Base-by-base conservation (phyloP, 53 echinoderm and acorn worm species). In the Paracentrotus lividus region DNA sequence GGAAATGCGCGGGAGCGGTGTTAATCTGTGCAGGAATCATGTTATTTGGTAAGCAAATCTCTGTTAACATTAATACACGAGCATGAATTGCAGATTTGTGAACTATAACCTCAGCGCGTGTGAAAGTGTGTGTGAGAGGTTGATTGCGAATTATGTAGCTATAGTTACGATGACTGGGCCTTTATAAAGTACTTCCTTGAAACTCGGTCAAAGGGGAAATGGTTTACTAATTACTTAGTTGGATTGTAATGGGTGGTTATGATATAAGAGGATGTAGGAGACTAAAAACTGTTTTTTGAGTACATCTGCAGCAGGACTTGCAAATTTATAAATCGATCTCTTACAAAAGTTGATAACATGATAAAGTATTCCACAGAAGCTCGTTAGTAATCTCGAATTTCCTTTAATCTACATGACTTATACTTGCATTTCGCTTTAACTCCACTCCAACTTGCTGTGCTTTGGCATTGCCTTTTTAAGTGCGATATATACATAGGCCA, bases 21-120 rank as follows among this genome's bases (percentile, higher is more conserved):
- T 18, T 90, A 90, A 90, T 90, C 90, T 90, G 31, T 27, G 34
- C 53, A 7, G 90, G 90, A 69, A 90, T 90, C 75, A 49, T 90
- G 68, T 53, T 90, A 27, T 90, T 72, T 42, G 90, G 90, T 90
- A 72, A 90, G 90, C 43, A 89, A n/a, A 42, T 38, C 55, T 47
- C 26, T 21, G 81, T 26, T 5, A 47, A 81, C 81, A 81, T 81
- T 81, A 43, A 81, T n/a, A n/a, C n/a, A 45, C 2, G 3, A 26
- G 47, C 47, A 81, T 81, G 49, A 81, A 81, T 47, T 47, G 24
- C 6, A 42, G 76, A 76, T 76, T 76, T 76, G 5, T 7, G 38
- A 36, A 76, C 36, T 10, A 16, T 18, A 81, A 26, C 81, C 81
- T 8, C 49, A 26, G 45, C n/a, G n/a, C 23, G 32, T 45, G 47